Percentiles rank a stretch among this genome's conserved stretches.
These are phyloP conservation scores for Heliconius nattereri DNA, from an alignment of 1,140 invertebrate genomes.

Conservation along the genomic window DNA sequence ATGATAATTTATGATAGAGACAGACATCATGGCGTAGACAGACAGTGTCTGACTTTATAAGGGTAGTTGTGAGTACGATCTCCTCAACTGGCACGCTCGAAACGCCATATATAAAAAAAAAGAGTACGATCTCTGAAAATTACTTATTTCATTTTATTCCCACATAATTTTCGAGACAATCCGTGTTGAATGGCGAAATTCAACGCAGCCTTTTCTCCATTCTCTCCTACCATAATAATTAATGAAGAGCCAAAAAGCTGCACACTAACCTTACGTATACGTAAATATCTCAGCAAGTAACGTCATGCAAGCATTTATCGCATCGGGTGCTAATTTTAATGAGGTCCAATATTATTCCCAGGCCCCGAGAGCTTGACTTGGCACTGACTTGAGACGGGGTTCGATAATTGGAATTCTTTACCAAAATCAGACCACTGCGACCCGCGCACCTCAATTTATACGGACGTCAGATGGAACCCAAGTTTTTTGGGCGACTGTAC, in stretches of 20 bases:
- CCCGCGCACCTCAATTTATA: conserved; percentile 4
- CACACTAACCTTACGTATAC: conserved; percentile 33
- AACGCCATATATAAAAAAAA: no score
- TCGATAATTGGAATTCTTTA: conserved; percentile 38
- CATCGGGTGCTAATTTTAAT: conserved; percentile 53
- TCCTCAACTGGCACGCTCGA: no score
- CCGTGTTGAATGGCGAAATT: no score
- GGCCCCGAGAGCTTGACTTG: conserved; percentile 19
- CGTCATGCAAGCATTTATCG: conserved; percentile 46
- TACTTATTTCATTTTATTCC: no score
- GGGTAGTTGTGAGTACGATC: no score
- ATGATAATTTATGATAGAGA: no score
- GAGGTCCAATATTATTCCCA: conserved; percentile 44
- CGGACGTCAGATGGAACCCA: not conserved
- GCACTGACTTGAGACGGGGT: not conserved
- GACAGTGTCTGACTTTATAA: no score
- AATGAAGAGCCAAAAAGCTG: not conserved
- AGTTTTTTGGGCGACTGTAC: not conserved
- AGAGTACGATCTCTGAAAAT: no score
- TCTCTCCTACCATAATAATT: no score
- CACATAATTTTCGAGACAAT: no score
- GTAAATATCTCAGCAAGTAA: conserved; percentile 41
- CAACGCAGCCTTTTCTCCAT: no score
- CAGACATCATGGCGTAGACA: no score
- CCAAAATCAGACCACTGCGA: conserved; percentile 30